These are phyloP conservation scores for Echinometra lucunter DNA, from an alignment of 53 echinoderm and acorn worm genomes.

Conservation along the genomic window DNA sequence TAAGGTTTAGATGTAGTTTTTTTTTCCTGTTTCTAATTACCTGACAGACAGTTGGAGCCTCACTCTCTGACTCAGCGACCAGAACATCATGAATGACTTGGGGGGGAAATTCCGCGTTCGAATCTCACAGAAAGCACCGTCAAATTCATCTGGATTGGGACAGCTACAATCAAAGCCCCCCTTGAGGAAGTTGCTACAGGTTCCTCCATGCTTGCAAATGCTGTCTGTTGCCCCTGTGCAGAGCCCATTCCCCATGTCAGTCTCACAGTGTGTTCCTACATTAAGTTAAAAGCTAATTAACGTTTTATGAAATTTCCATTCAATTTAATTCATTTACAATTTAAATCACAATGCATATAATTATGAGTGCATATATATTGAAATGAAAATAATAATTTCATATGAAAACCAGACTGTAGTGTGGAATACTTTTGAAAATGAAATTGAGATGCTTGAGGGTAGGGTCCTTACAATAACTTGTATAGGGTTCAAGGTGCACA, in stretches of 20 bases:
- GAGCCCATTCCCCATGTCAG: constrained; percentile 76
- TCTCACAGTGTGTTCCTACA: constrained; percentile 90
- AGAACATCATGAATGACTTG: constrained; percentile 94
- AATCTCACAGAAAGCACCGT: constrained; percentile 91
- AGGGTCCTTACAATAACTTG: no score
- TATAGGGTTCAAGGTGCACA: no score
- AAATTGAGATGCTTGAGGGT: no score
- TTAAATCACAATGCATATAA: no score
- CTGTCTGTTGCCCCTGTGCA: constrained; percentile 75
- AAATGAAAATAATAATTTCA: no score
- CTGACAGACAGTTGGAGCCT: constrained; percentile 94
- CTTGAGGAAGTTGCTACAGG: constrained; percentile 81
- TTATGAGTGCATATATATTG: no score
- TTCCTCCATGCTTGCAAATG: constrained; percentile 92
- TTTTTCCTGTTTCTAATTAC: constrained; percentile 66
- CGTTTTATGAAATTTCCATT: no score
- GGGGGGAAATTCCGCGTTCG: constrained; percentile 95
- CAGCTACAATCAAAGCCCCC: constrained; percentile 95
- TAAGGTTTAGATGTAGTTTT: no score
- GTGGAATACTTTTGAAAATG: no score
- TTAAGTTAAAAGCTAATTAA: neutral
- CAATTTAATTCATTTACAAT: no score
- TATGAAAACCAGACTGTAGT: no score
- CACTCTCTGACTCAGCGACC: constrained; percentile 88
- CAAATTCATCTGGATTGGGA: constrained; percentile 73